Conservation (phyloP, 2,797 vertebrate genomes). For the Erethizon dorsatum region DNA sequence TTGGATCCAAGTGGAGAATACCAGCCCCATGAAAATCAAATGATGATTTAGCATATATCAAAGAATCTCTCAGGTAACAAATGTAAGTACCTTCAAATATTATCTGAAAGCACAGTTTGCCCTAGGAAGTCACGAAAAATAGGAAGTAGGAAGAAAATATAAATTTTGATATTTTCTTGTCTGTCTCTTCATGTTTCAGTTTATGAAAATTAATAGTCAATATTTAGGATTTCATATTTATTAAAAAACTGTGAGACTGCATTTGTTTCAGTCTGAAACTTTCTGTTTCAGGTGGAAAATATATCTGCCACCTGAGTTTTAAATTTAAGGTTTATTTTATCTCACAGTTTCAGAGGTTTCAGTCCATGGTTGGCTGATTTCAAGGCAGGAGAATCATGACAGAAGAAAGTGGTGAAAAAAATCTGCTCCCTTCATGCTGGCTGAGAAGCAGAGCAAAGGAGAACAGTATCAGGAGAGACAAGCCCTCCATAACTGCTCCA, state of each 20-base stretch:
- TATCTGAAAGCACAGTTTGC: background rate
- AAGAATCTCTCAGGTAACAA: slow-evolving; percentile 1
- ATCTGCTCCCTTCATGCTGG: background rate
- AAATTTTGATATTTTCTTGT: background rate
- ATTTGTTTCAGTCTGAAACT: background rate
- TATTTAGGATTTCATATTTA: slow-evolving; percentile 44
- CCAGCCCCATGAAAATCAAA: background rate
- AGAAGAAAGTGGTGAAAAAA: background rate
- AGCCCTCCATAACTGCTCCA: background rate
- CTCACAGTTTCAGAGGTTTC: background rate
- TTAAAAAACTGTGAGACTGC: background rate
- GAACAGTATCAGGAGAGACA: fast-evolving
- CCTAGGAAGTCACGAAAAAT: slow-evolving; percentile 4
- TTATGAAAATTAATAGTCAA: background rate
- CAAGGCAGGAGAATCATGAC: background rate
- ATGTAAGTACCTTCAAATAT: background rate
- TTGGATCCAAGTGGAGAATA: background rate
- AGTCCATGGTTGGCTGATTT: background rate
- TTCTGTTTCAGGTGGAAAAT: background rate
- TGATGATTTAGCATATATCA: background rate
- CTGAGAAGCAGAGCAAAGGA: background rate
- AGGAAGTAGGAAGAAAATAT: background rate
- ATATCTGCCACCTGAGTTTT: background rate
- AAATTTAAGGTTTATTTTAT: background rate
- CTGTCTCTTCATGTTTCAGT: background rate